Percentiles rank a stretch among this genome's conserved stretches.
These are phyloP conservation scores for Resseliella maxima DNA, from an alignment of 2,888 invertebrate genomes.

Conservation along the genomic window DNA sequence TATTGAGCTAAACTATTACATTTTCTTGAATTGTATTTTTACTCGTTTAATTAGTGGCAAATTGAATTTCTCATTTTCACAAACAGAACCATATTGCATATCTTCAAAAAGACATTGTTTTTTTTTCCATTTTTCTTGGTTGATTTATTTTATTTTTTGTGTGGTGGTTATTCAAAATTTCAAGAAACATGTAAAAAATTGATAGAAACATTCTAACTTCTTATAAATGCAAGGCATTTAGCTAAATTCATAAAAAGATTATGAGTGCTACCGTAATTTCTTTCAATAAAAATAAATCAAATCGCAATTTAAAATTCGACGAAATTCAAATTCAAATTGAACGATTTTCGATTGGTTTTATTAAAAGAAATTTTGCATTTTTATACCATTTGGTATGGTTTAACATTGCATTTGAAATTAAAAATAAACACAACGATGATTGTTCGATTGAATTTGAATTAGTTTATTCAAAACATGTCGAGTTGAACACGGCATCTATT, in stretches of 20 bases:
- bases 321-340: not conserved
- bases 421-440: not conserved
- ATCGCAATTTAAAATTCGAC: not conserved
- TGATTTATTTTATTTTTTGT: not conserved
- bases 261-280: not conserved
- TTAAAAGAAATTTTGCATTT: too few relatives aligned
- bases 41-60: constrained; percentile 23
- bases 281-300: not conserved
- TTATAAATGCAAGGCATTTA: constrained; percentile 44
- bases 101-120: not conserved
- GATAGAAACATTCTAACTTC: constrained; percentile 37
- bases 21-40: constrained; percentile 23
- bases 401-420: not conserved
- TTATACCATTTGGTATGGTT: too few relatives aligned
- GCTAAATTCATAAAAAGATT: constrained; percentile 28
- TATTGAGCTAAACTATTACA: constrained; percentile 36
- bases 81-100: not conserved
- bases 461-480: not conserved
- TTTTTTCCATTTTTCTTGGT: not conserved
- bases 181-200: constrained; percentile 28
- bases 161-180: not conserved
- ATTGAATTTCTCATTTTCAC: not conserved
- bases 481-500: not conserved
- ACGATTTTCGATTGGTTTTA: not conserved
- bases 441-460: not conserved